A percentile compares a stretch with the other conserved stretches of the same genome.
Conservation (phyloP, 2,797 vertebrate species). For the Heteromormyrus szaboi region DNA sequence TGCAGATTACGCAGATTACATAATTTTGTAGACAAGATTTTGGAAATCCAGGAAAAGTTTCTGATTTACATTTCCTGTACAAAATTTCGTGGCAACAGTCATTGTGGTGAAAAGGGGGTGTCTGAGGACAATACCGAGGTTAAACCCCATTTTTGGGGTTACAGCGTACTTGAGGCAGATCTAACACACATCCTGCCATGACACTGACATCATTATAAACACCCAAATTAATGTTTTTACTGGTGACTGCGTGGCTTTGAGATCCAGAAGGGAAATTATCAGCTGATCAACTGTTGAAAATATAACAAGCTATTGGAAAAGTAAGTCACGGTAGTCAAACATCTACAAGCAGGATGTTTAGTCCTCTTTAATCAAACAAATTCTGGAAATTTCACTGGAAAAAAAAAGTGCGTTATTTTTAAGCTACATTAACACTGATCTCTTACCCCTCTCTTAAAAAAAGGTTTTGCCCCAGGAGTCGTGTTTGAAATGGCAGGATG, state of each 20-base stretch:
- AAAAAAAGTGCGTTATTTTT: neutral
- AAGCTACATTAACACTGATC: constrained; percentile 17
- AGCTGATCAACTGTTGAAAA: neutral
- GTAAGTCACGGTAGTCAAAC: neutral
- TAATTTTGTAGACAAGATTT: neutral
- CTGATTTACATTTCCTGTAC: neutral
- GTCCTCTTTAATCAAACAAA: neutral
- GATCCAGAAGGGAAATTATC: neutral
- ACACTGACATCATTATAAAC: neutral
- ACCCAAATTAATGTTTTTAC: neutral
- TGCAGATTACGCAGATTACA: neutral
- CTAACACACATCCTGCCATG: neutral
- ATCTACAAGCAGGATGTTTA: neutral
- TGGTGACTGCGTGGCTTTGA: neutral
- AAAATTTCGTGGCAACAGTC: neutral
- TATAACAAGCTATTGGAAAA: neutral
- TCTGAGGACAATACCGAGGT: neutral
- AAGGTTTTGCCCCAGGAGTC: constrained; percentile 33
- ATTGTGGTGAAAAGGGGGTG: neutral
- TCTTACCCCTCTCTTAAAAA: constrained; percentile 9
- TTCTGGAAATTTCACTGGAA: neutral
- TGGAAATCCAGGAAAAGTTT: neutral
- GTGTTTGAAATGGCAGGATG: constrained; percentile 52
- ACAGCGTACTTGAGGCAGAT: neutral
- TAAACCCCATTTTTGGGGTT: neutral